Evolutionary conservation across 2,113 vertebrate species (phyloP).

Genomic region (Hylia prasina): DNA sequence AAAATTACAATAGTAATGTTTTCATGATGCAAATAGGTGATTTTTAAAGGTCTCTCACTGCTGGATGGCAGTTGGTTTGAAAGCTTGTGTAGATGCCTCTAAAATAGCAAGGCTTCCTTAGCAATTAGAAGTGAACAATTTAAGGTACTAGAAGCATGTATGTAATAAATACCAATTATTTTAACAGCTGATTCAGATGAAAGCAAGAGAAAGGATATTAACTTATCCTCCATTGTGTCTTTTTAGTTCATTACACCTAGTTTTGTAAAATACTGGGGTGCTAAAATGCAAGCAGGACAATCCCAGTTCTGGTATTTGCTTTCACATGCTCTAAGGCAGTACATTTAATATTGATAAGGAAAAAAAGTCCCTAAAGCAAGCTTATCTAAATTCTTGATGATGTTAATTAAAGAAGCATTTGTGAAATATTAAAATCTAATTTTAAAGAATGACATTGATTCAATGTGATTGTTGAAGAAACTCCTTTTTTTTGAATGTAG

Average conservation of each 20-base stretch:
- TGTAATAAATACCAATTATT: slow-evolving; percentile 7
- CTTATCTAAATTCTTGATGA: slow-evolving; percentile 20
- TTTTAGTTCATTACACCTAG: background rate
- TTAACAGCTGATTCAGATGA: background rate
- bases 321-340: background rate
- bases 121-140: background rate
- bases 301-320: background rate
- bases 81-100: slow-evolving; percentile 8
- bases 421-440: slow-evolving; percentile 1
- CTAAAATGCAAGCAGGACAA: background rate
- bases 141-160: background rate
- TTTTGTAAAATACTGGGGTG: background rate
- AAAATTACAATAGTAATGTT: background rate
- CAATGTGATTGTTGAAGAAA: slow-evolving; percentile 12
- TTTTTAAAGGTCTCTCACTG: slow-evolving; percentile 16
- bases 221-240: background rate
- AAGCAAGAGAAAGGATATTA: background rate
- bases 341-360: background rate
- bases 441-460: background rate
- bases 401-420: background rate
- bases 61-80: slow-evolving; percentile 5
- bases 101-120: slow-evolving; percentile 3
- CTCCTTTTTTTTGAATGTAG: slow-evolving; percentile 35
- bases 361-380: background rate
- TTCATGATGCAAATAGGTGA: background rate